Evolutionary conservation across 1,140 invertebrate species (phyloP), one percentile per base, ranked within the genome.

Genomic region (Zeugodacus cucurbitae): DNA sequence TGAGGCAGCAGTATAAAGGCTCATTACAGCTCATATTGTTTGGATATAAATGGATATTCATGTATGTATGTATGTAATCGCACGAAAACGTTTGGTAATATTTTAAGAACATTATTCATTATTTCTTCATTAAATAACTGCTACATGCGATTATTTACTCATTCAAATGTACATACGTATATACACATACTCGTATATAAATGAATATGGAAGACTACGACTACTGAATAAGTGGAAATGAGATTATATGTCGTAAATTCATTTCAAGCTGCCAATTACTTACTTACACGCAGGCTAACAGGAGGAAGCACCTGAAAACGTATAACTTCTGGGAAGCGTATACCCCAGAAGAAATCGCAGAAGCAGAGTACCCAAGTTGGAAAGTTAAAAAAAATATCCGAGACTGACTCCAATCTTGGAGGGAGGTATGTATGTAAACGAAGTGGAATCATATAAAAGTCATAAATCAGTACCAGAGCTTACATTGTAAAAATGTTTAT

Each of bases 91-190:
- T 62, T 62, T 62, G 59, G 29, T 67, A 67, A 32, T 67, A 32
- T 67, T 67, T 74, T 37, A 37, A 37, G 67, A 67, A 74, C 34
- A 74, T 74, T 74, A 74, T 74, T 37, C 22, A 74, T 74, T 37
- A 37, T 74, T 74, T 20, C 67, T 74, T 74, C 34, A 74, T 74
- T 74, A 74, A 74, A 37, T 37, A 74, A 74, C 20, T 32, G 34
- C 67, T 37, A 74, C 34, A 37, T 22, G 34, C 34, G 67, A 74
- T 74, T 74, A 74, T 67, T 32, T 34, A 34, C 29, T 32, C 64
- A 67, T 20, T 17, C 29, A 32, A 3, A 34, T 32, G 32, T 20
- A 67, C 59, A 32, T 20, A 20, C 37, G 32, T 20, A 67, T n/a
- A 32, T 20, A 20, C 37, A 17, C 17, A 37, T 14, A 37, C 37